phyloP scores from a whole-genome alignment of 2,113 vertebrate species.

The Cyanoramphus novaezelandiae region DNA sequence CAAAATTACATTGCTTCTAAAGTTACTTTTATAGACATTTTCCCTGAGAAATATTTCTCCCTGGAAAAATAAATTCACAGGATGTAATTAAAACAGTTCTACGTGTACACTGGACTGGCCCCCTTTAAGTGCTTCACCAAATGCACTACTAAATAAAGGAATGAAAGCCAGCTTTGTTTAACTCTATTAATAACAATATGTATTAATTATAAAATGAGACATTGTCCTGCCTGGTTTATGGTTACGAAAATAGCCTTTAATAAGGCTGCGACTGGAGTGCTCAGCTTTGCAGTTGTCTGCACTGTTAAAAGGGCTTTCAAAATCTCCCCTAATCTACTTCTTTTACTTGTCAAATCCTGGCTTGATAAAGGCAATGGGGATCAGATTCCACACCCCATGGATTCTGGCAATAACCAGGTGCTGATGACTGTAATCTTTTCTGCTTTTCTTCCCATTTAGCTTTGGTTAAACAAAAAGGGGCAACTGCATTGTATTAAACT shows the following conservation, averaged over 20 bases:
- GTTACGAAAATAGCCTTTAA: slow-evolving; percentile 1
- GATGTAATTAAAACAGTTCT: slow-evolving; percentile 72
- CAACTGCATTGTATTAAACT: not conserved
- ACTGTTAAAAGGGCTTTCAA: not conserved
- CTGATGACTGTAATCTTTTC: not conserved
- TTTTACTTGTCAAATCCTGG: slow-evolving; percentile 4
- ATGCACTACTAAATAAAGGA: slow-evolving; percentile 50
- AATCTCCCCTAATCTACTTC: not conserved
- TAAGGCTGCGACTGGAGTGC: not conserved
- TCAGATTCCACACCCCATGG: not conserved
- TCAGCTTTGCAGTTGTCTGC: not conserved
- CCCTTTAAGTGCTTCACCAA: slow-evolving; percentile 72
- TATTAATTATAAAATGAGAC: slow-evolving; percentile 44
- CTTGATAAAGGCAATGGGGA: not conserved
- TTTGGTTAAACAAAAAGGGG: not conserved
- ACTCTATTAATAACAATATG: slow-evolving; percentile 48
- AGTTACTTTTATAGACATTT: slow-evolving; percentile 70
- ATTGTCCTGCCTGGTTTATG: not conserved
- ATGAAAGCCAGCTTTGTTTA: slow-evolving; percentile 73
- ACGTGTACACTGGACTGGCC: slow-evolving; percentile 48
- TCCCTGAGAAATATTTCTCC: slow-evolving; percentile 70
- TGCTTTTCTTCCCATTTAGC: not conserved
- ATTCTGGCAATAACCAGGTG: not conserved
- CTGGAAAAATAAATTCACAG: slow-evolving; percentile 76
- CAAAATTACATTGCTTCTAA: slow-evolving; percentile 51